phyloP scores from a whole-genome alignment of 2,797 vertebrate species.

The Rhabdophis nuchalis region DNA sequence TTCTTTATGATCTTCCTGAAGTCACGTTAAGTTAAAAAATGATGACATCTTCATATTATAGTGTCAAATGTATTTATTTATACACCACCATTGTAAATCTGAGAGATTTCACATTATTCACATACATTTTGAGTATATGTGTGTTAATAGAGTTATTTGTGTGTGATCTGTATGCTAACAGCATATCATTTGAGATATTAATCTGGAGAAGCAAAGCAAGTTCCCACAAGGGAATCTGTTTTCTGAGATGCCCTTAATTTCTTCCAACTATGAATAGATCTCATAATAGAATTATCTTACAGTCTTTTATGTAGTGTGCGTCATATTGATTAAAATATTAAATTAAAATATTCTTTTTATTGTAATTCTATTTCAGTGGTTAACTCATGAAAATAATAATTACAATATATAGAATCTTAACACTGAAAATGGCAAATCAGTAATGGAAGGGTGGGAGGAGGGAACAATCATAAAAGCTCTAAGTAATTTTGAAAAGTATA shows the following conservation, averaged over 20 bases:
- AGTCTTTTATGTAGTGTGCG: neutral
- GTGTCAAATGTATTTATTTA: neutral
- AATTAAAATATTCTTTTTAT: neutral
- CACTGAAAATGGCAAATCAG: neutral
- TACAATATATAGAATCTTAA: neutral
- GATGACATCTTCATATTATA: neutral
- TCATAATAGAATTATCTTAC: neutral
- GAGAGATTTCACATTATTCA: neutral
- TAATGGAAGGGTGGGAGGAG: neutral
- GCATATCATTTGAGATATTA: neutral
- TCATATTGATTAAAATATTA: neutral
- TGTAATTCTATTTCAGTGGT: neutral
- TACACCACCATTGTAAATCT: neutral
- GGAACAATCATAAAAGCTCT: neutral
- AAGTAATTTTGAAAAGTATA: neutral
- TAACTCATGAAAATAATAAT: neutral
- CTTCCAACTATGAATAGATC: neutral
- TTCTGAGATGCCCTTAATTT: neutral
- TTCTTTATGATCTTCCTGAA: neutral
- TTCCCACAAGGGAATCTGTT: neutral
- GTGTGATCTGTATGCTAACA: neutral
- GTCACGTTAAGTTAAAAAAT: neutral
- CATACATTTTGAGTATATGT: neutral
- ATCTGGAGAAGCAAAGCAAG: neutral
- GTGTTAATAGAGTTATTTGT: neutral